Conservation (phyloP, 2,113 vertebrate genomes). For the Megaptera novaeangliae region DNA sequence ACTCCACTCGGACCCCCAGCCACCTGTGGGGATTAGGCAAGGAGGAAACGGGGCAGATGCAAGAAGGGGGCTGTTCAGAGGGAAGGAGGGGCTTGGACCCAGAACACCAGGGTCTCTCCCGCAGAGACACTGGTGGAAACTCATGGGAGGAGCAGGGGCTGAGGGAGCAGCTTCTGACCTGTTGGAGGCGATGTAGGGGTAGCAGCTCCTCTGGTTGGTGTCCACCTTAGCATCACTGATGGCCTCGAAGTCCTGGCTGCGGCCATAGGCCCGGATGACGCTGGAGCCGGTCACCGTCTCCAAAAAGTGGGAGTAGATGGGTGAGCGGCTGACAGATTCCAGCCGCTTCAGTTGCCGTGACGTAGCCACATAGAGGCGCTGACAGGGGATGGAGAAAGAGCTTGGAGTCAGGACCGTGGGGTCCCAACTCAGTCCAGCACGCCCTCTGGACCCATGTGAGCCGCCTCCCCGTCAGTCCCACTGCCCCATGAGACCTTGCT, state of each 20-base stretch:
- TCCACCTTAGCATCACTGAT: constrained; percentile 90
- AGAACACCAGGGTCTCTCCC: background rate
- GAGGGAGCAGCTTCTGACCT: constrained; percentile 81
- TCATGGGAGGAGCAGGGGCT: background rate
- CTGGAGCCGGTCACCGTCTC: constrained; percentile 92
- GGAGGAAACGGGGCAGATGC: background rate
- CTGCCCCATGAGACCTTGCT: background rate
- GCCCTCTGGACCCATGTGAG: background rate
- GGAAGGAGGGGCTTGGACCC: background rate
- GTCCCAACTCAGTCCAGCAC: background rate
- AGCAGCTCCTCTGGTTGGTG: constrained; percentile 92
- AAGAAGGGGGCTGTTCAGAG: background rate
- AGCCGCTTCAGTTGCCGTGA: constrained; percentile 96
- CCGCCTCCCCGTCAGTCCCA: background rate
- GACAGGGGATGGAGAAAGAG: background rate
- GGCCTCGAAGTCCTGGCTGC: constrained; percentile 84
- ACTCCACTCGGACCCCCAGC: constrained; percentile 93
- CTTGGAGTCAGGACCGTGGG: background rate
- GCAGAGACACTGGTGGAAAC: background rate
- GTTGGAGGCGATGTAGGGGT: constrained; percentile 91
- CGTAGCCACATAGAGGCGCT: constrained; percentile 97
- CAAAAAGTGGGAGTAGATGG: constrained; percentile 97
- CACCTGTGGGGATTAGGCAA: constrained; percentile 83
- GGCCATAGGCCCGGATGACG: constrained; percentile 92
- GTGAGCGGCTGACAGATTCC: constrained; percentile 96